Base-by-base conservation (phyloP, 2,797 vertebrate genomes). In the Lophius americanus region DNA sequence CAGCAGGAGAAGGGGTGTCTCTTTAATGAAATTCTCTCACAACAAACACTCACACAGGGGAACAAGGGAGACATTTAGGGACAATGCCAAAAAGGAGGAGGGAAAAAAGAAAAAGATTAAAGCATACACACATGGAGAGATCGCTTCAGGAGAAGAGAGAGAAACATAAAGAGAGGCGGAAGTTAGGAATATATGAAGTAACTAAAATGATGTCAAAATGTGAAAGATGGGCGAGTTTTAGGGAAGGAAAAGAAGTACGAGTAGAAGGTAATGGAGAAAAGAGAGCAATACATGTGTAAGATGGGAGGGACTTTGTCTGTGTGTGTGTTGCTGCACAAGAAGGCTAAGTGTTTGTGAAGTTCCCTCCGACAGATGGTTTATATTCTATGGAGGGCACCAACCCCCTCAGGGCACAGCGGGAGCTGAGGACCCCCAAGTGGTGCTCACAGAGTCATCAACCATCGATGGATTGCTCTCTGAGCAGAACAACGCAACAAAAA, bases 351-450 rank as follows among this genome's bases (percentile, higher is more conserved):
- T 74, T 77, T 75, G 68, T 76, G 68, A 75, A 81, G 80, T 86
- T 86, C 79, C 88, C 86, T 82, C 78, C 79, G 85, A 79, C 92
- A 94, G 91, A 94, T 94, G 92, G 91, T 88, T 87, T 78, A 78
- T 92, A 90, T 90, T 89, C 86, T 81, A 85, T 70, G 81, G 78
- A 79, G 82, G 70, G 53, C 58, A 50, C 65, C 61, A 51, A 60
- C 67, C 57, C 57, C 37, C 37, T 64, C 35, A 64, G 59, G 76
- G 60, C 85, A 82, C 84, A 77, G 79, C 70, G 32, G 82, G 80
- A 78, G 75, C 60, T 68, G 58, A 87, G 66, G 76, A 80, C 78
- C 78, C 78, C 82, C 69, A 65, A 87, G 74, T 81, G 81, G 77
- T 51, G 54, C 74, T 85, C 59, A 62, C 47, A 73, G 60, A 78